Percentiles rank a stretch among this genome's conserved stretches.
Evolutionary conservation across 2,888 invertebrate species (phyloP).

Genomic region (Strigamia crassipes): DNA sequence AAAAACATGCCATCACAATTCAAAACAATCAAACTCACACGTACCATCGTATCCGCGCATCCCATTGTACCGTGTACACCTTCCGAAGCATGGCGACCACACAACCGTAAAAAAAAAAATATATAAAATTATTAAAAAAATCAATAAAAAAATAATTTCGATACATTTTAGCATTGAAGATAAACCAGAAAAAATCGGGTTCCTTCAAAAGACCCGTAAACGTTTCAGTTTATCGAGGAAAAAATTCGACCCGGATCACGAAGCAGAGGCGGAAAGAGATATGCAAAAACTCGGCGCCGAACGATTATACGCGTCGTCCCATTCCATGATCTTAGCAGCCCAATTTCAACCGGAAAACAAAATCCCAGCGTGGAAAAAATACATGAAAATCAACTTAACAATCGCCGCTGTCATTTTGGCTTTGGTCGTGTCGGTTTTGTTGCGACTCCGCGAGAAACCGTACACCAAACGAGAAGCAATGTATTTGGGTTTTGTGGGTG

Average conservation of each 20-base stretch:
- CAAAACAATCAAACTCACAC: too few relatives aligned
- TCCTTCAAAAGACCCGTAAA: background rate
- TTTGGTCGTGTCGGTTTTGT: background rate
- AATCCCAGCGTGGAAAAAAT: background rate
- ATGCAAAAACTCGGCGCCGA: background rate
- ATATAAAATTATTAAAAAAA: too few relatives aligned
- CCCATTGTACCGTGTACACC: too few relatives aligned
- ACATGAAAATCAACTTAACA: background rate
- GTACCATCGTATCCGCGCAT: too few relatives aligned
- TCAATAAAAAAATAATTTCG: too few relatives aligned
- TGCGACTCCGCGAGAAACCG: background rate
- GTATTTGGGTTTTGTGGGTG: slow-evolving; percentile 52
- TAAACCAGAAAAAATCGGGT: background rate
- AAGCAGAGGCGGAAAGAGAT: background rate
- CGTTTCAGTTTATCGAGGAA: background rate
- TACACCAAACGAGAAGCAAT: slow-evolving; percentile 49
- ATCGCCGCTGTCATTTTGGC: background rate
- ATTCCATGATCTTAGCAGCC: background rate
- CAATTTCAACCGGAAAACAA: background rate
- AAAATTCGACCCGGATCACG: background rate
- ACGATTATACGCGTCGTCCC: background rate
- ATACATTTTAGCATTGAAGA: background rate
- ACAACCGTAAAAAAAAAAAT: too few relatives aligned
- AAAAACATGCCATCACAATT: too few relatives aligned
- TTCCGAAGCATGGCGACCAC: too few relatives aligned